phyloP scores from a whole-genome alignment of 92 coral and sea anemone species.

The Zoanthus sansibaricus region DNA sequence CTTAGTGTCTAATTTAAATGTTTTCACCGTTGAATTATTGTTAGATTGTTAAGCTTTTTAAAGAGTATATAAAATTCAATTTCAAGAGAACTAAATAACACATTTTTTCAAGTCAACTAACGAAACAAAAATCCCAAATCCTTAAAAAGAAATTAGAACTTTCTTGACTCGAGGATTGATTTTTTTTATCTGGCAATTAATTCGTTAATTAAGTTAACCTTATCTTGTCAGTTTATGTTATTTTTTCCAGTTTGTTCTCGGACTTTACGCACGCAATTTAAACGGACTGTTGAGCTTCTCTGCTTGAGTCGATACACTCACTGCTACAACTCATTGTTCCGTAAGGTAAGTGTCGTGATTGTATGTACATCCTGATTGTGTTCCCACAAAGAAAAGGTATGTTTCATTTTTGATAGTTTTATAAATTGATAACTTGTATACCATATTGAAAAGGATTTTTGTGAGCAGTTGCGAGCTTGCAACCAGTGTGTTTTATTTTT shows the following conservation, averaged over 20 bases:
- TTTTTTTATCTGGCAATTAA: background rate
- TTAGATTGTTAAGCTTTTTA: no score
- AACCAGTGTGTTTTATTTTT: no score
- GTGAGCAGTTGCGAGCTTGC: no score
- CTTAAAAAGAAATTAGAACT: background rate
- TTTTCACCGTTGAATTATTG: no score
- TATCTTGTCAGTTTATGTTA: background rate
- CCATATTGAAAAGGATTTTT: no score
- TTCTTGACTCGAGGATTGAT: background rate
- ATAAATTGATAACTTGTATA: no score
- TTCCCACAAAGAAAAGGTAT: no score
- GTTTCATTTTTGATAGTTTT: no score
- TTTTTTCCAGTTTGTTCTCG: background rate
- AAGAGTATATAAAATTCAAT: no score
- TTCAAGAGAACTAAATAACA: background rate
- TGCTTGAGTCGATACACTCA: background rate
- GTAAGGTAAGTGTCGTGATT: background rate
- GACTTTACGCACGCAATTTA: constrained; percentile 15
- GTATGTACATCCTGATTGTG: background rate
- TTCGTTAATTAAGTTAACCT: background rate
- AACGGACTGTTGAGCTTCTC: background rate
- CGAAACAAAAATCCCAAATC: background rate
- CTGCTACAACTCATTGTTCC: background rate
- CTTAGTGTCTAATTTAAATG: no score
- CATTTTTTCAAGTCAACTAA: background rate